Conservation (phyloP, 1,140 invertebrate genomes). For the Drosophila funebris region DNA sequence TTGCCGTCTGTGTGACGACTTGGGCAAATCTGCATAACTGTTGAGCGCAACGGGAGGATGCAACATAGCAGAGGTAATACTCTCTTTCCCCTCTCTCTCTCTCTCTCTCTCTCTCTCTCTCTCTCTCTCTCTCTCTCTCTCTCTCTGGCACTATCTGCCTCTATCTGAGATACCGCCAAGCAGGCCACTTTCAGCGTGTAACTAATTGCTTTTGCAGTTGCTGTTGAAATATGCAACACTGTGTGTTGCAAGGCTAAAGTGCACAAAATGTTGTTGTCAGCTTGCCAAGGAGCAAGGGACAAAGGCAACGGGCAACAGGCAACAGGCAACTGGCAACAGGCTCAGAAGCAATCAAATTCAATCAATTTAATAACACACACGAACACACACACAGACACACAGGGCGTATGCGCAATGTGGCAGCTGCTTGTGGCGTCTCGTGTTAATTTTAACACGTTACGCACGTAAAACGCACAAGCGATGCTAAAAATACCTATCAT, state of each 20-base stretch:
- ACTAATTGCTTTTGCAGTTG: conserved; percentile 40
- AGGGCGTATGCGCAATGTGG: conserved; percentile 65
- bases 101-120: neutral
- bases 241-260: conserved; percentile 20
- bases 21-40: conserved; percentile 58
- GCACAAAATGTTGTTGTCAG: too few relatives aligned
- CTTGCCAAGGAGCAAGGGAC: neutral
- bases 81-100: neutral
- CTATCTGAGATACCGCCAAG: neutral
- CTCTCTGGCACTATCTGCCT: neutral
- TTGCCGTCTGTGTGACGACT: conserved; percentile 44
- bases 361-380: conserved; percentile 70
- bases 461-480: conserved; percentile 63
- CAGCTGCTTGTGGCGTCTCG: conserved; percentile 40
- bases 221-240: conserved; percentile 43
- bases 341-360: conserved; percentile 72
- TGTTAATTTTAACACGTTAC: conserved; percentile 81
- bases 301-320: neutral
- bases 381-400: neutral
- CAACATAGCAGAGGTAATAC: conserved; percentile 11
- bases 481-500: conserved; percentile 76
- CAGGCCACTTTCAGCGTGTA: conserved; percentile 15
- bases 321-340: neutral
- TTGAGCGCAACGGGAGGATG: conserved; percentile 39
- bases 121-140: neutral